These are phyloP conservation scores for Stomatorhinus ivindoensis DNA, from an alignment of 2,113 vertebrate species.

Conservation along the genomic window DNA sequence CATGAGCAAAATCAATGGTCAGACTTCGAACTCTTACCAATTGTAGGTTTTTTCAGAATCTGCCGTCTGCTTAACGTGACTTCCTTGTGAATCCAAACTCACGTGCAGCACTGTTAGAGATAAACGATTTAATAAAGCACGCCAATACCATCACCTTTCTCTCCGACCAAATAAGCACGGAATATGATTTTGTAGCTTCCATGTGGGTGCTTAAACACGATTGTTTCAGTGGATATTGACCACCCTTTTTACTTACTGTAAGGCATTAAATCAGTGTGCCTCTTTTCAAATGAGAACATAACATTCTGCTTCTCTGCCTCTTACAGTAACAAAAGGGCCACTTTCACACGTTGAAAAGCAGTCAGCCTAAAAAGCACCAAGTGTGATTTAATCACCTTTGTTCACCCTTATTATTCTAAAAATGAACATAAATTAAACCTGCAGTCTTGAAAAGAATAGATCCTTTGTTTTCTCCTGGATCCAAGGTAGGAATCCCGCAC, in stretches of 20 bases:
- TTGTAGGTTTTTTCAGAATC: neutral
- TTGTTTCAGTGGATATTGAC: neutral
- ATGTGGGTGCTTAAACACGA: neutral
- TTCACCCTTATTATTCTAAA: neutral
- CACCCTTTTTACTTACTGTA: neutral
- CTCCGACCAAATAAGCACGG: neutral
- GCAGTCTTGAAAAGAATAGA: neutral
- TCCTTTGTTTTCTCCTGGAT: neutral
- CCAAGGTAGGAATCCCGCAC: neutral
- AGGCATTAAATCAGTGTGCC: neutral
- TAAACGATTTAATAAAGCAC: neutral
- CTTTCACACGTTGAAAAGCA: neutral
- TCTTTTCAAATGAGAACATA: neutral
- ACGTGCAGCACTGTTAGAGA: neutral
- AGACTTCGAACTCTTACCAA: conserved; percentile 11
- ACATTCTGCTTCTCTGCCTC: neutral
- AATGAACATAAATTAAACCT: neutral
- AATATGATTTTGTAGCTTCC: neutral
- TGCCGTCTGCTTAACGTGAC: neutral
- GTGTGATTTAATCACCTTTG: neutral
- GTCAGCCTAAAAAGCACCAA: neutral
- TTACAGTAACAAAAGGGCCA: neutral
- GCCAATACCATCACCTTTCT: neutral
- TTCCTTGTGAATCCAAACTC: neutral
- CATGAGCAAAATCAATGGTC: neutral